Conservation (phyloP, 2,113 vertebrate species). For the Tetrax tetrax region DNA sequence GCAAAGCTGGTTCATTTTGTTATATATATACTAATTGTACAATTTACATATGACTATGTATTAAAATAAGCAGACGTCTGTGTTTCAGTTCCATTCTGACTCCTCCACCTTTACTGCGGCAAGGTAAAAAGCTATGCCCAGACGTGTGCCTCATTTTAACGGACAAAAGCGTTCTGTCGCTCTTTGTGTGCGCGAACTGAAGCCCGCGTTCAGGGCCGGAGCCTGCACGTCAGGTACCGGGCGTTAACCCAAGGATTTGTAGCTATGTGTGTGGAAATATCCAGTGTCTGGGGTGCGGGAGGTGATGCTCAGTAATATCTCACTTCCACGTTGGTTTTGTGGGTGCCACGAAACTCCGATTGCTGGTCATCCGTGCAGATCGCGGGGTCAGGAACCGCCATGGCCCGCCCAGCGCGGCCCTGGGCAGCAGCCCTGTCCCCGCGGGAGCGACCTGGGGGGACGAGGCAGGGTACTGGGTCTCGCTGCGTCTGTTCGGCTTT, state of each 20-base stretch:
- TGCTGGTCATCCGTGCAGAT: background rate
- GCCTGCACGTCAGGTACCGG: background rate
- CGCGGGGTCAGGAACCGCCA: background rate
- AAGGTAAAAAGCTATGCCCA: background rate
- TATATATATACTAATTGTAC: no score
- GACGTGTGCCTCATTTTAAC: rapidly evolving
- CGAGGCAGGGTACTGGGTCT: background rate
- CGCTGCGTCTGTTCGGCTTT: background rate
- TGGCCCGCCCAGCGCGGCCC: rapidly evolving
- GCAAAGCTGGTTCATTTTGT: background rate
- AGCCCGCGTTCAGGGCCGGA: background rate
- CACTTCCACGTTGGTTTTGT: background rate
- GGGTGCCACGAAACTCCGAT: background rate
- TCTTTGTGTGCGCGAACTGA: background rate
- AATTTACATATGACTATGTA: background rate
- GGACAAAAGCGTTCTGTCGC: rapidly evolving
- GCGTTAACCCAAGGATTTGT: rapidly evolving
- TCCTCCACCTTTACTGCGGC: rapidly evolving
- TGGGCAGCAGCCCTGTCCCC: background rate
- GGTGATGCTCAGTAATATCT: rapidly evolving
- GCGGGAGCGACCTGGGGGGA: rapidly evolving
- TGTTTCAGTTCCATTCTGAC: background rate
- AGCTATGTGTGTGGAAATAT: rapidly evolving
- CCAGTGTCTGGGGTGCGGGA: background rate
- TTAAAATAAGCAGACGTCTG: background rate